A percentile compares a stretch with the other conserved stretches of the same genome.
Evolutionary conservation across 2,797 vertebrate genomes (phyloP).

Genomic region (Sebastes taczanowskii): DNA sequence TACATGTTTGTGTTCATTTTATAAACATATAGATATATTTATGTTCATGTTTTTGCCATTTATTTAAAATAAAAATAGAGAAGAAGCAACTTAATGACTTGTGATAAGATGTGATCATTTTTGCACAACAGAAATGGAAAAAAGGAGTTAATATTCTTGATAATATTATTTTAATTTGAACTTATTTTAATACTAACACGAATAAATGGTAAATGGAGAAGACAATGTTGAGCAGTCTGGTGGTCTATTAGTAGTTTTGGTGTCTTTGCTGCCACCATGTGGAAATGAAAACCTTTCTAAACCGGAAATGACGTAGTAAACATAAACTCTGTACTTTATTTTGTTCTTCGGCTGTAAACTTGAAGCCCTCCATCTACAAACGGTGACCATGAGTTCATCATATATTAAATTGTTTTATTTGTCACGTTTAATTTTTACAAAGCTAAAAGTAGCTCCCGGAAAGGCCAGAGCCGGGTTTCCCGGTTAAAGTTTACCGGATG

Average conservation of each 20-base stretch:
- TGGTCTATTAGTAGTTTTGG: background rate
- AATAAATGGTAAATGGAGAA: background rate
- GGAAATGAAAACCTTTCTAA: background rate
- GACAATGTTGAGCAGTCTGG: background rate
- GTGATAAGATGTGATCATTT: background rate
- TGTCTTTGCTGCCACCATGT: conserved; percentile 19
- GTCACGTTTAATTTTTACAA: accelerated
- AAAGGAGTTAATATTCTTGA: background rate
- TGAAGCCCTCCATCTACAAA: background rate
- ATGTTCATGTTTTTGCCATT: too few relatives aligned
- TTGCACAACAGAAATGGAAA: background rate
- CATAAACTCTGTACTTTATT: background rate
- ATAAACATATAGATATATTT: background rate
- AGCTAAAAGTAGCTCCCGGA: accelerated
- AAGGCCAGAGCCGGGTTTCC: background rate
- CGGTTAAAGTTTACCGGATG: background rate
- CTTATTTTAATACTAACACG: background rate
- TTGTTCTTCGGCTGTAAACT: accelerated
- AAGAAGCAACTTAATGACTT: background rate
- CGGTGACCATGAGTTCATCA: accelerated
- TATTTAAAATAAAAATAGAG: background rate
- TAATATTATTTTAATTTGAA: background rate
- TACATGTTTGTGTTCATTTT: background rate
- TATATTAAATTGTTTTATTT: background rate
- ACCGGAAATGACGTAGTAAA: conserved; percentile 1